phyloP scores from a whole-genome alignment of 2,113 vertebrate genomes.

The Enhydra lutris region DNA sequence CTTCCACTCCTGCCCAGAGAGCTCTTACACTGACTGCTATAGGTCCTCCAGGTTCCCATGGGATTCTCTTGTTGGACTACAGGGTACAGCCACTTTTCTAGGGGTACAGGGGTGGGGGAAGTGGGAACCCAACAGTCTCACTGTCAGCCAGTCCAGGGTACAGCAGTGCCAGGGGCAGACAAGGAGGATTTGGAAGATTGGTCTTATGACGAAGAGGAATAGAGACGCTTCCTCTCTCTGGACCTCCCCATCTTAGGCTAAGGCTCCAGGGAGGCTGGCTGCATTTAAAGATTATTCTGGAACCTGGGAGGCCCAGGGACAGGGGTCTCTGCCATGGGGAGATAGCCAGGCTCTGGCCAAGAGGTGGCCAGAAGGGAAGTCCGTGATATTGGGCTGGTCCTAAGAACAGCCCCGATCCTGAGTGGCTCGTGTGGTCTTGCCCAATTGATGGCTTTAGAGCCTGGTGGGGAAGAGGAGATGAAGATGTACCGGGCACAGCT shows the following conservation, averaged over 20 bases:
- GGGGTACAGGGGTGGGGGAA: rapidly evolving
- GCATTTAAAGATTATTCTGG: background rate
- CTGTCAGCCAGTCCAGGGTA: background rate
- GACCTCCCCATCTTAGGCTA: background rate
- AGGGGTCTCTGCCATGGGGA: background rate
- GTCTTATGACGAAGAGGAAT: background rate
- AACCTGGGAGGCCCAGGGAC: background rate
- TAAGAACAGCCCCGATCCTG: background rate
- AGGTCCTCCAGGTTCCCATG: background rate
- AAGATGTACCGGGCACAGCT: rapidly evolving
- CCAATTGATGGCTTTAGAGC: background rate
- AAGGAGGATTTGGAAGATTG: background rate
- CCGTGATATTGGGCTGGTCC: background rate
- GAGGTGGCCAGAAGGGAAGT: background rate
- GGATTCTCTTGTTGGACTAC: background rate
- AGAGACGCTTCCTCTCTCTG: background rate
- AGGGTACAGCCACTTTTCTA: background rate
- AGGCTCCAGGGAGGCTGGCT: background rate
- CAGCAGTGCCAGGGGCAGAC: background rate
- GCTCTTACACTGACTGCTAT: background rate
- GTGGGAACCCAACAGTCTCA: background rate
- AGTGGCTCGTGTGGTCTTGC: rapidly evolving
- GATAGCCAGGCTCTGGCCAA: background rate
- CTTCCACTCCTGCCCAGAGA: background rate
- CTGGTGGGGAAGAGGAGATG: background rate